Conservation (phyloP, 2,797 vertebrate genomes). For the Rhabdomys pumilio region DNA sequence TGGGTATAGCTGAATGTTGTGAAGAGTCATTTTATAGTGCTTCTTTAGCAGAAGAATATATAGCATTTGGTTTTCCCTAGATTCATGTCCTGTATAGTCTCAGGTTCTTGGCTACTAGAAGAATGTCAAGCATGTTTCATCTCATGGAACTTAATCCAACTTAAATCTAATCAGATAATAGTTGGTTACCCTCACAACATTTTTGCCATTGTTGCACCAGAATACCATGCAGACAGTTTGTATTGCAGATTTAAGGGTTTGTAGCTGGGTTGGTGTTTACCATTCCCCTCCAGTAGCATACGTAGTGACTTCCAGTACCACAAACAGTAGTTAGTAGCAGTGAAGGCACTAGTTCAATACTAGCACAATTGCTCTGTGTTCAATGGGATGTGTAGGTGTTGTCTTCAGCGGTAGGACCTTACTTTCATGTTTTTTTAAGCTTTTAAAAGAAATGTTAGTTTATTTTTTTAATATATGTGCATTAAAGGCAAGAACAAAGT, state of each 20-base stretch:
- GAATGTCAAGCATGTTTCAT: background rate
- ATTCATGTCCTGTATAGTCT: background rate
- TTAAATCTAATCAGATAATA: background rate
- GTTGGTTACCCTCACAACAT: too few species aligned
- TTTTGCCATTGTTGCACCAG: background rate
- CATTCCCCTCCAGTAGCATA: background rate
- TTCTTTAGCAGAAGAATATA: background rate
- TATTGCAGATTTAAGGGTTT: background rate
- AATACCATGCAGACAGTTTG: background rate
- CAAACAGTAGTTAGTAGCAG: background rate
- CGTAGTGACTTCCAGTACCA: background rate
- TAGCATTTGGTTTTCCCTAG: background rate
- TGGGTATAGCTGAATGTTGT: background rate
- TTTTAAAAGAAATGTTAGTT: constrained; percentile 62
- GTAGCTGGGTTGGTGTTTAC: background rate
- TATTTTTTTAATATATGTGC: constrained; percentile 66
- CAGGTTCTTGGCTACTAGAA: background rate
- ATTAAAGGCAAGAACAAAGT: constrained; percentile 59
- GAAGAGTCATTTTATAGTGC: background rate
- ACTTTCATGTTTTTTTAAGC: background rate
- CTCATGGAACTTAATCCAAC: background rate
- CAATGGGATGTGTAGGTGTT: background rate
- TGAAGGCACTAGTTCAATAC: background rate
- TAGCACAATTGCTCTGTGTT: background rate
- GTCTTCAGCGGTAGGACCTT: background rate